Conservation (phyloP, 2,797 vertebrate species). For the Peromyscus attwateri region DNA sequence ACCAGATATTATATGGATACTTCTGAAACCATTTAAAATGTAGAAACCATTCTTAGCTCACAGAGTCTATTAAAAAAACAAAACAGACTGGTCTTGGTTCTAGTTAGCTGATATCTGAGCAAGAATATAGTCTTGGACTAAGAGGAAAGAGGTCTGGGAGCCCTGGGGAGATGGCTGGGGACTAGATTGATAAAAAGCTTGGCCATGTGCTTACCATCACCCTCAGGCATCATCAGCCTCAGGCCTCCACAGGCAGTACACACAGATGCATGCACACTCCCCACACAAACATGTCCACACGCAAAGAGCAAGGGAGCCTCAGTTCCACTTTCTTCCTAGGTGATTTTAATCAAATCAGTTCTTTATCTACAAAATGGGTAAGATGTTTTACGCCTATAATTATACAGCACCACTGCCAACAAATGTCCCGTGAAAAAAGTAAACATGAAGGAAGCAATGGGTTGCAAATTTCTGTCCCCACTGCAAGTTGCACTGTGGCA, state of each 20-base stretch:
- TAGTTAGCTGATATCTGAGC: not conserved
- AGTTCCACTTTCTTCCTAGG: not conserved
- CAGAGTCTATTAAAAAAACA: not conserved
- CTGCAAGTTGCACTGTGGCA: not conserved
- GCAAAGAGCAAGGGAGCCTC: not conserved
- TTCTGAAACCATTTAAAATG: conserved; percentile 49
- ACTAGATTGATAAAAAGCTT: not conserved
- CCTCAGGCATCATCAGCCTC: not conserved
- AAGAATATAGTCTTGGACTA: not conserved
- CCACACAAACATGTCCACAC: not conserved
- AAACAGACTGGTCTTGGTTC: not conserved
- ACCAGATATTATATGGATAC: not conserved
- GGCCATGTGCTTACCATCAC: not conserved
- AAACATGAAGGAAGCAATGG: not conserved
- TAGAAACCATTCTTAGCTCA: conserved; percentile 11
- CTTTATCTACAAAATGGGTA: not conserved
- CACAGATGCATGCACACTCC: too few species aligned
- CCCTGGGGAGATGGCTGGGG: not conserved
- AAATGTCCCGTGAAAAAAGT: not conserved
- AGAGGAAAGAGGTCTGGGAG: not conserved
- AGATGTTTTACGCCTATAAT: not conserved
- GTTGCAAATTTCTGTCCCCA: not conserved
- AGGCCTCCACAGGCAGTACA: not conserved
- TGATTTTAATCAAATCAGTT: not conserved
- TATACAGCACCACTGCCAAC: not conserved